Base-by-base conservation (phyloP, 2,113 vertebrate species). In the Myrmophylax atrothorax region DNA sequence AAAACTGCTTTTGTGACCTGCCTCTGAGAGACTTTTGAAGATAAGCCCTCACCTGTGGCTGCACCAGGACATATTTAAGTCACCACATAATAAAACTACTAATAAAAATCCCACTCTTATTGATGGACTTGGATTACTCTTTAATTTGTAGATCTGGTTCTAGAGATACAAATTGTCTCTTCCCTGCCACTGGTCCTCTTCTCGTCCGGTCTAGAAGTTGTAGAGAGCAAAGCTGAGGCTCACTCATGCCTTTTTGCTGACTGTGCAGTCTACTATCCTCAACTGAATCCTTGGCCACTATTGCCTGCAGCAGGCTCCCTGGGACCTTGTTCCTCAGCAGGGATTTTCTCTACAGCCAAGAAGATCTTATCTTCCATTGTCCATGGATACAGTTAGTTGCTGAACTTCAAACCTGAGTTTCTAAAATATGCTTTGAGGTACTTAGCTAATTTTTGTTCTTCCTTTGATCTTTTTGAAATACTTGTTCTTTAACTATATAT, bases 401-500 rank as follows among this genome's bases (percentile, higher is more conserved):
- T 83, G 28, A 79, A 58, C 18, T 69, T 88, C 35, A 70, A 85
- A 89, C 42, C 29, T 77, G 18, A 11, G 29, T 83, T 78, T 96
- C 85, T 90, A 84, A 96, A 87, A 74, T 52, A 52, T 15, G 16
- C 6, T 47, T 93, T 15, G 1, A 55, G 59, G 23, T n/a, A 37
- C 35, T 46, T 76, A 56, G 13, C 44, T 82, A 83, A 77, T 83
- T 87, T 83, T 93, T 92, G 38, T 68, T 73, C 37, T 64, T 78
- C 24, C 46, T 76, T 55, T 64, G 37, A 79, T 94, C 46, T 66
- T 64, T 94, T 67, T 9, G 72, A 91, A 95, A 89, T 52, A 70
- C 33, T 87, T 6, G 6, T 70, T 91, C 69, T 77, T 70, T 70
- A 84, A 38, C 62, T 97, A 60, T 96, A 95, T 95, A 95, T 91